Conservation (phyloP, 2,797 vertebrate species). For the Sebastes miniatus region DNA sequence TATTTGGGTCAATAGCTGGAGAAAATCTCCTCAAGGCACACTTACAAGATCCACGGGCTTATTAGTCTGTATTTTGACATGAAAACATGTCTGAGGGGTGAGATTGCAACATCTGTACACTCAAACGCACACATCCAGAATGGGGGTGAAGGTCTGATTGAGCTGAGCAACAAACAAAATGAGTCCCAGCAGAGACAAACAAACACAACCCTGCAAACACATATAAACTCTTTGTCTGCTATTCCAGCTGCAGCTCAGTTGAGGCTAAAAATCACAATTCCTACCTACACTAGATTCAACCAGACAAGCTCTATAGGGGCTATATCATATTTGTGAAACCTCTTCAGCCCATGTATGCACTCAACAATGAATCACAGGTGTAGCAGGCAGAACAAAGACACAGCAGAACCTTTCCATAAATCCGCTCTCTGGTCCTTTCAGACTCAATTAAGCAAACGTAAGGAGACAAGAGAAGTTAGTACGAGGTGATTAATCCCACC, state of each 20-base stretch:
- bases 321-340: background rate
- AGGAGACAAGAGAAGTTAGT: background rate
- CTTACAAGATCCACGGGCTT: constrained; percentile 16
- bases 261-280: background rate
- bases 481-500: constrained; percentile 30
- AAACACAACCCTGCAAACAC: constrained; percentile 5
- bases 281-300: background rate
- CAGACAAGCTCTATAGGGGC: background rate
- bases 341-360: background rate
- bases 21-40: constrained; percentile 34
- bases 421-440: constrained; percentile 11
- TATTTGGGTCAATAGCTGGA: constrained; percentile 36
- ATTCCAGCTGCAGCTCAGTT: constrained; percentile 1
- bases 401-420: constrained; percentile 1
- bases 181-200: constrained; percentile 10
- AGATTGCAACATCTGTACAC: constrained; percentile 12
- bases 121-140: background rate
- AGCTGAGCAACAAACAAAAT: background rate
- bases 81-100: constrained; percentile 6
- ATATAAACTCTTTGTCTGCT: constrained; percentile 35
- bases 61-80: constrained; percentile 39
- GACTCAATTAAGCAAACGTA: constrained; percentile 6
- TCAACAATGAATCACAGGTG: constrained; percentile 1
- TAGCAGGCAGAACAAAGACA: constrained; percentile 9
- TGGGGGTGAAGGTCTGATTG: background rate